Conservation (phyloP, 2,113 vertebrate species). For the Nasalis larvatus region DNA sequence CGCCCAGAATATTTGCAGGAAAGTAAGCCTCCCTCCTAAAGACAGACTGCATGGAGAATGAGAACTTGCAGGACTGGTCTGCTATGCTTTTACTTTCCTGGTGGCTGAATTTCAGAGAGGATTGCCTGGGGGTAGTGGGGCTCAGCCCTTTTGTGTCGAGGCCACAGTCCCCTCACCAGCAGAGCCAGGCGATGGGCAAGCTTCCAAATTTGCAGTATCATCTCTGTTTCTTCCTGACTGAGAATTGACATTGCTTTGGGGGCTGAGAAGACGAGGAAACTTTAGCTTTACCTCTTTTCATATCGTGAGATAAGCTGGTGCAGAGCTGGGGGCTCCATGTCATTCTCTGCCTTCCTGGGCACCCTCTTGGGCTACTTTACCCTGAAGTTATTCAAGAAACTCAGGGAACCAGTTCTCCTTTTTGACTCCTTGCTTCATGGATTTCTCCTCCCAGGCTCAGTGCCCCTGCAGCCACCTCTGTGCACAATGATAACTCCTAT, state of each 20-base stretch:
- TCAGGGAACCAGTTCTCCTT: neutral
- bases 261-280: neutral
- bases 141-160: neutral
- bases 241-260: neutral
- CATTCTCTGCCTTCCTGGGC: too few relatives aligned
- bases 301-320: neutral
- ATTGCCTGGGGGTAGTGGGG: neutral
- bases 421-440: neutral
- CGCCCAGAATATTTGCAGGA: neutral
- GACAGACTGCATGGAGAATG: neutral
- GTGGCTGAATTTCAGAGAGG: too few relatives aligned
- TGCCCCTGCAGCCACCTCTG: neutral
- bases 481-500: neutral
- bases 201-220: rapidly evolving
- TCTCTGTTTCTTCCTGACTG: neutral
- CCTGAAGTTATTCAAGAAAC: neutral
- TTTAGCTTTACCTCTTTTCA: neutral
- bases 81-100: neutral
- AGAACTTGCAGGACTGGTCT: neutral
- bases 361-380: neutral
- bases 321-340: neutral
- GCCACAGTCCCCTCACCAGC: neutral
- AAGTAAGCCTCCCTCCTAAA: neutral
- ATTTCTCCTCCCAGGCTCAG: neutral
- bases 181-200: neutral